Evolutionary conservation across 2,797 vertebrate species (phyloP).

Genomic region (Bradypus variegatus): DNA sequence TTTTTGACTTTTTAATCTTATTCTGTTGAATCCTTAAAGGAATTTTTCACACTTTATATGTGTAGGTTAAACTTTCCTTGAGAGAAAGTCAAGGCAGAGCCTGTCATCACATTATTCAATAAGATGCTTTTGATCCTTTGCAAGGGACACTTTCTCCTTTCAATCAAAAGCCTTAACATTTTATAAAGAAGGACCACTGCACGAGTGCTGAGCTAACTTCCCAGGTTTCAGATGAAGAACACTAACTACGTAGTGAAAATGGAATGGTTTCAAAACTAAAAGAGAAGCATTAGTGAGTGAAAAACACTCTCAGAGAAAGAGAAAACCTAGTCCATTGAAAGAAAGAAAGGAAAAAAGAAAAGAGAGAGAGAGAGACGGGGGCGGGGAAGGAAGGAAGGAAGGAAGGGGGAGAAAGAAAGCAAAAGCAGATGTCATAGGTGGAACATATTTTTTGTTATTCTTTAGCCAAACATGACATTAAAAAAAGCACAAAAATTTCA

Average conservation of each 20-base stretch:
- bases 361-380: not conserved
- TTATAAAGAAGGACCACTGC: not conserved
- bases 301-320: not conserved
- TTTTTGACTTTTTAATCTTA: constrained; percentile 17
- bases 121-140: constrained; percentile 8
- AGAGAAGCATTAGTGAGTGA: not conserved
- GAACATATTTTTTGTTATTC: not conserved
- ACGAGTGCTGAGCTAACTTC: not conserved
- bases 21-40: not conserved
- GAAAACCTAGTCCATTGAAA: not conserved
- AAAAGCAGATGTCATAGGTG: not conserved
- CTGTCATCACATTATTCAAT: not conserved
- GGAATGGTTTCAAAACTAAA: not conserved
- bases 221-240: not conserved
- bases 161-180: not conserved
- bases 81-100: not conserved
- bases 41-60: not conserved
- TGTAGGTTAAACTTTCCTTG: not conserved
- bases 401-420: not conserved
- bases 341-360: not conserved
- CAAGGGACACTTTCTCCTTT: not conserved
- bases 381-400: not conserved
- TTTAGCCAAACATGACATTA: not conserved
- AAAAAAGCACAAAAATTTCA: not conserved
- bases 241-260: not conserved